Evolutionary conservation across 2,113 vertebrate genomes (phyloP).

Genomic region (Penelope pileata): DNA sequence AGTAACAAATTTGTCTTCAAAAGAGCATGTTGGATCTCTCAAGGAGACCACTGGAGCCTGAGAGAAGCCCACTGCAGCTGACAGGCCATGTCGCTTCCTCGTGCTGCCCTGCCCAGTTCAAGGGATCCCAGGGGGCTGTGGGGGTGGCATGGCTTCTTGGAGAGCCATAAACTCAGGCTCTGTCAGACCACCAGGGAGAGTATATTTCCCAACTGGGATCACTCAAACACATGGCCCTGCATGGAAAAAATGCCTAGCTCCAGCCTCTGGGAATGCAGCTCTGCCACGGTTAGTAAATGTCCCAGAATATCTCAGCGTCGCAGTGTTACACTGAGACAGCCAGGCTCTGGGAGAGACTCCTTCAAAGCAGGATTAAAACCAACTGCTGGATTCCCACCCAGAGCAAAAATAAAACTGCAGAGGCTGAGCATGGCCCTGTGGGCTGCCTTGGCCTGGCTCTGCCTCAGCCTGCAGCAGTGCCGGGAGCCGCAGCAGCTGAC

Average conservation of each 20-base stretch:
- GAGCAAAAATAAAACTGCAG: not conserved
- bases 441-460: not conserved
- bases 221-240: conserved; percentile 12
- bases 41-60: not conserved
- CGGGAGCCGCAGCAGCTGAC: not conserved
- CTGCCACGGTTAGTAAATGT: conserved; percentile 25
- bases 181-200: conserved; percentile 1
- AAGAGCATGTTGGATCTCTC: not conserved
- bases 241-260: not conserved
- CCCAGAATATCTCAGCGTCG: not conserved
- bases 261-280: not conserved
- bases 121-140: not conserved
- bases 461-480: not conserved
- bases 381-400: conserved; percentile 45
- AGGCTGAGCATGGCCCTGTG: not conserved
- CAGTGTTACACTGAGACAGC: not conserved
- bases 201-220: conserved; percentile 46
- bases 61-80: not conserved
- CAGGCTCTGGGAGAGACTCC: not conserved
- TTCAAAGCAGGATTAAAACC: conserved; percentile 44
- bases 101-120: not conserved
- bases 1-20: not conserved
- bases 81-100: not conserved
- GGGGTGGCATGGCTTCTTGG: not conserved
- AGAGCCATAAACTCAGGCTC: not conserved